Evolutionary conservation across 2,888 invertebrate genomes (phyloP).

Genomic region (Buathra laborator): DNA sequence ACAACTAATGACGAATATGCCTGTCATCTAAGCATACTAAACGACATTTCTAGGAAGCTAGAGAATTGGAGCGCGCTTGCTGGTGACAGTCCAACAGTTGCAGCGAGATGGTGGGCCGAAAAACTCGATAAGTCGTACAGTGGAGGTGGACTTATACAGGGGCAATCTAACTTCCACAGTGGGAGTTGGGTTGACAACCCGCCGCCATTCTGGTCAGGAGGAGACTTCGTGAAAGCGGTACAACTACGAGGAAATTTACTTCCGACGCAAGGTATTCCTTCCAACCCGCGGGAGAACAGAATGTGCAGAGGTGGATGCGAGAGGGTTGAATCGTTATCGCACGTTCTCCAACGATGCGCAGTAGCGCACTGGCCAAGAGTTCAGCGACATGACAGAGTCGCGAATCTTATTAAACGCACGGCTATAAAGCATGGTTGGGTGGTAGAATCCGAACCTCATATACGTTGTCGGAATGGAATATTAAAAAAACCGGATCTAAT

Average conservation of each 20-base stretch:
- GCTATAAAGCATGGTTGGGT: neutral
- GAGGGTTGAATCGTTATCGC: slow-evolving; percentile 69
- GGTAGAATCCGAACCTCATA: slow-evolving; percentile 41
- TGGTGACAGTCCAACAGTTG: neutral
- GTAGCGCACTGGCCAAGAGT: slow-evolving; percentile 64
- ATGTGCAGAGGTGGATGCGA: slow-evolving; percentile 71
- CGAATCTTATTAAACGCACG: neutral
- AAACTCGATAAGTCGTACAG: slow-evolving; percentile 55
- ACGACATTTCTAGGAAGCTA: neutral
- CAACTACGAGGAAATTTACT: slow-evolving; percentile 75
- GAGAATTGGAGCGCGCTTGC: neutral
- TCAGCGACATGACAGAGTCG: slow-evolving; percentile 58
- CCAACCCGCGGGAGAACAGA: slow-evolving; percentile 72
- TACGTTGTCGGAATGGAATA: slow-evolving; percentile 55
- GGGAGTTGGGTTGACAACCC: slow-evolving; percentile 69
- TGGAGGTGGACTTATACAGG: slow-evolving; percentile 58
- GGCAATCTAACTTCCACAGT: slow-evolving; percentile 51
- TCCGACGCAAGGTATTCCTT: slow-evolving; percentile 74
- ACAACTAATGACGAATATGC: neutral
- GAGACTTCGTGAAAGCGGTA: slow-evolving; percentile 73
- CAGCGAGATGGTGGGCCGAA: slow-evolving; percentile 30
- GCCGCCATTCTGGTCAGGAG: slow-evolving; percentile 73
- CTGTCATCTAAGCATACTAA: neutral
- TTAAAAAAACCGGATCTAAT: slow-evolving; percentile 78
- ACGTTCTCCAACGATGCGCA: slow-evolving; percentile 73